phyloP scores from a whole-genome alignment of 1,140 invertebrate genomes.

The Acromyrmex echinatior region DNA sequence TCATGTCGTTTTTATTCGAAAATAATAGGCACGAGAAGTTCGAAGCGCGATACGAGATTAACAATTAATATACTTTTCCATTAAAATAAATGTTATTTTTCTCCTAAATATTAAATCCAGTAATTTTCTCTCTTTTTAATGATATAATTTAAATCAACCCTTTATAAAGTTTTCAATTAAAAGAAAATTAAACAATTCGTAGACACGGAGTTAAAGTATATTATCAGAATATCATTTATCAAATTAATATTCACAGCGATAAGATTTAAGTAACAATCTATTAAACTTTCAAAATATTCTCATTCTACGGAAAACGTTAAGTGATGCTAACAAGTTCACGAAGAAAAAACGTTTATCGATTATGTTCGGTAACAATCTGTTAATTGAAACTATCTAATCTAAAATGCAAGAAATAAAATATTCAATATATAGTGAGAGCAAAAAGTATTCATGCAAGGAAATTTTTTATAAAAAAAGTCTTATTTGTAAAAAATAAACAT shows the following conservation, averaged over 20 bases:
- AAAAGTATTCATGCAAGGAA: too few relatives aligned
- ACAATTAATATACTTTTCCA: neutral
- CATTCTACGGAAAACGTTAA: too few relatives aligned
- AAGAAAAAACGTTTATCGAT: too few relatives aligned
- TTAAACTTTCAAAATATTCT: too few relatives aligned
- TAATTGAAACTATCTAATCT: too few relatives aligned
- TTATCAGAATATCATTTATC: neutral
- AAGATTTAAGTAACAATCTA: neutral
- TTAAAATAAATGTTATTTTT: neutral
- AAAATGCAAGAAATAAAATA: too few relatives aligned
- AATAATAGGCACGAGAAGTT: neutral
- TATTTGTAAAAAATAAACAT: too few relatives aligned
- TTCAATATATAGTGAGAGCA: too few relatives aligned
- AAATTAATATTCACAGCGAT: neutral
- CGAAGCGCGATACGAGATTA: neutral
- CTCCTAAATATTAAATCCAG: neutral
- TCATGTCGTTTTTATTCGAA: neutral
- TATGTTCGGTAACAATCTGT: too few relatives aligned
- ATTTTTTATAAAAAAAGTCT: too few relatives aligned
- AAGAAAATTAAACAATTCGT: neutral
- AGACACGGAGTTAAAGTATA: neutral
- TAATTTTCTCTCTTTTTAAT: neutral
- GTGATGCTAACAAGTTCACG: too few relatives aligned
- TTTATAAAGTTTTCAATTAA: neutral
- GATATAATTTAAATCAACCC: neutral